Evolutionary conservation across 2,888 invertebrate genomes (phyloP), one percentile per base, ranked within the genome.

Genomic region (Acrobasis repandana): DNA sequence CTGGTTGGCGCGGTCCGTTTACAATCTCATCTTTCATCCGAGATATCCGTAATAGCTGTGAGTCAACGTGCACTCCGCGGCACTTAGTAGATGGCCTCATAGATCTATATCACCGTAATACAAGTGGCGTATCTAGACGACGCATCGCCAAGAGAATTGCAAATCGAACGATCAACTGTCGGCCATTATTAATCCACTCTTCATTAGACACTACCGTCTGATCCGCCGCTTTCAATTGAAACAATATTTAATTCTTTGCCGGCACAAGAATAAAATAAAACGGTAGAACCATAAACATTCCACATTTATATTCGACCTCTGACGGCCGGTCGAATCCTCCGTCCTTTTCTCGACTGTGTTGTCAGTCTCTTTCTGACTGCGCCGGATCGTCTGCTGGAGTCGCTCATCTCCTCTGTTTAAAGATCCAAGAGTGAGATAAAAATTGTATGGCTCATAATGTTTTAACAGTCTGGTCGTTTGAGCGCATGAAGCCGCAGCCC

Each of bases 281-380:
- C 91, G 89, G 90, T 90, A 90, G 89, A 90, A 87, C 89, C 89
- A 92, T 92, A 92, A 92, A 92, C 92, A 91, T 92, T 92, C 92
- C 91, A 90, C 89, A 85, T 90, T 91, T 88, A 89, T 88, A 90
- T 90, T 89, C 90, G 90, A 89, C 90, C 90, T 90, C 91, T 88
- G 88, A 77, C 83, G 85, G 85, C 80, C 86, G 85, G 81, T 75
- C 77, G 75, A 72, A 70, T 72, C 63, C 50, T 63, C 64, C 65
- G 56, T 83, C 86, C 75, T 80, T 67, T 74, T 87, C 71, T 59
- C 67, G 65, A 81, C 43, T 68, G 63, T 18, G 62, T 69, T 49
- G 51, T 70, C 64, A 67, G 70, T 91, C 90, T 72, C 83, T 63
- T 69, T 90, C 77, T 66, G 70, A 75, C 88, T 90, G 90, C 88